Base-by-base conservation (phyloP, 1,140 invertebrate species). In the Pseudomyrmex cubaensis region DNA sequence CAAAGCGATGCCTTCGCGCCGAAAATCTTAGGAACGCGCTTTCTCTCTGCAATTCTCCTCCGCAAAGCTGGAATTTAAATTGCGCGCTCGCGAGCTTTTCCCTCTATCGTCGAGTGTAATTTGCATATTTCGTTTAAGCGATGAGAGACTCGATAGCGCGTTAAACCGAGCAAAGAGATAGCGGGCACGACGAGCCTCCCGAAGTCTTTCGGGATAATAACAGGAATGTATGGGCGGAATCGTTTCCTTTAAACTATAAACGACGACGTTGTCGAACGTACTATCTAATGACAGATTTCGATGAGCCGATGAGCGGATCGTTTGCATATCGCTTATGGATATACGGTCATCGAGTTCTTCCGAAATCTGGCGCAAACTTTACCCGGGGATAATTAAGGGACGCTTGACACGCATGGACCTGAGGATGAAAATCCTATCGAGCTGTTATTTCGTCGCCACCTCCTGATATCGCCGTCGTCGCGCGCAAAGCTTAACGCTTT, bases 401-500 rank as follows among this genome's bases (percentile, higher is more conserved):
- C 67, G 66, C 48, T 56, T 87, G 85, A 86, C 85, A 69, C 85
- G 72, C 57, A 35, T 54, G 9, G 8, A 59, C 66, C 35, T 0
- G 56, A 80, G 86, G 85, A 87, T 87, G 89, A 89, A 89, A 86
- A 88, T 77, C 73, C 83, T 22, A 54, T 69, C 54, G 73, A 64
- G 54, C 85, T 80, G 73, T 85, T 85, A 82, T 85, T 83, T 85
- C 69, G 66, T 78, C 80, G 80, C 73, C 69, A 67, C 67, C 86
- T 74, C 67, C 86, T 74, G 87, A 87, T 88, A 80, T 15, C 52
- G 85, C 52, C 61, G 72, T 66, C 57, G 77, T 57, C 25, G 70
- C 77, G 35, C 35, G 35, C 35, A 7, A 35, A 86, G 90, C 86
- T 89, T 90, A 90, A 91, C 76, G 77, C 86, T 85, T 84, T 91